Conservation (phyloP, 30 jellyfish, hydroid and myxozoan species). For the Aurelia aurita complex sp. Pacific region DNA sequence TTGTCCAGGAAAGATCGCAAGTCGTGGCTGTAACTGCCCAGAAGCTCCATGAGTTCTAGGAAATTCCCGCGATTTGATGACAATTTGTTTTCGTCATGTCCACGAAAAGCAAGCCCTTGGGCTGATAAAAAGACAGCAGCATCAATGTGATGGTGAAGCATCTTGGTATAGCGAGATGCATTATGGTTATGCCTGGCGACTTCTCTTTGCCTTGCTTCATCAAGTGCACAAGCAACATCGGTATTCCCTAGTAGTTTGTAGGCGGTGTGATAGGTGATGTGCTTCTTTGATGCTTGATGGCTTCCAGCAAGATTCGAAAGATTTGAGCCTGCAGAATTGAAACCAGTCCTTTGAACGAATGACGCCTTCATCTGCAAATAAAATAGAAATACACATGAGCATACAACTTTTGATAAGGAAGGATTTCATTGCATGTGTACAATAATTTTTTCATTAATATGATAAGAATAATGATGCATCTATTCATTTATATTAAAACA, state of each 20-base stretch:
- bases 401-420: neutral
- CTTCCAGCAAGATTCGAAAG: constrained; percentile 17
- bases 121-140: constrained; percentile 18
- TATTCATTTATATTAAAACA: neutral
- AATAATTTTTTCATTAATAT: neutral
- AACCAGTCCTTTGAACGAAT: constrained; percentile 17
- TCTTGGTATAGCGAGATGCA: constrained; percentile 9
- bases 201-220: constrained; percentile 31
- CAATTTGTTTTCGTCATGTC: neutral
- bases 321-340: constrained; percentile 12
- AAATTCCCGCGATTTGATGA: constrained; percentile 11
- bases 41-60: constrained; percentile 6
- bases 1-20: neutral
- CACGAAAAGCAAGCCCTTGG: constrained; percentile 19
- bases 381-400: neutral
- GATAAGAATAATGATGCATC: neutral
- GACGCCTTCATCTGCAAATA: constrained; percentile 8
- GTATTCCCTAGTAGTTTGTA: constrained; percentile 18
- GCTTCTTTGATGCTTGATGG: constrained; percentile 17
- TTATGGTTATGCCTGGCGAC: neutral
- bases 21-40: constrained; percentile 28
- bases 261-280: constrained; percentile 16
- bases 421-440: neutral
- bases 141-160: constrained; percentile 3
- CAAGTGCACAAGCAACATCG: constrained; percentile 22